Conservation (phyloP, 2,113 vertebrate genomes). For the Delphinus delphis region DNA sequence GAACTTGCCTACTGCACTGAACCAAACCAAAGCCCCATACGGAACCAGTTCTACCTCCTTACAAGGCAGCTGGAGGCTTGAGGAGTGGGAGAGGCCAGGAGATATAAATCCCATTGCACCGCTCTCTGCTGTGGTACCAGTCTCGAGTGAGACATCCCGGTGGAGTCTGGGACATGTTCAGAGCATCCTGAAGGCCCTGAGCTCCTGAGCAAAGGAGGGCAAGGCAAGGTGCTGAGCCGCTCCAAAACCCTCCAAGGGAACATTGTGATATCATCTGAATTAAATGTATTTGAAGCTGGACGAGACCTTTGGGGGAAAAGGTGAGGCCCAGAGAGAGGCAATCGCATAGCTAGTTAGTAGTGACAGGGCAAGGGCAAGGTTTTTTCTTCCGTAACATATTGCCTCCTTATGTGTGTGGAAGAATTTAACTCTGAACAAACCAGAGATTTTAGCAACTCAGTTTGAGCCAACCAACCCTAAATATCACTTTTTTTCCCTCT, state of each 20-base stretch:
- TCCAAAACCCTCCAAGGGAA: background rate
- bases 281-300: conserved; percentile 40
- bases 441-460: conserved; percentile 32
- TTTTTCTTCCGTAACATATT: background rate
- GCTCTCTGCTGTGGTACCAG: background rate
- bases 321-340: background rate
- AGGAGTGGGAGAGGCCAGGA: background rate
- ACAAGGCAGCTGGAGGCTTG: background rate
- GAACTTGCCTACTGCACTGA: background rate
- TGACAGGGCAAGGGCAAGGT: background rate
- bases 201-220: background rate
- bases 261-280: background rate
- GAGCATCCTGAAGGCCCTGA: background rate
- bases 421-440: conserved; percentile 39
- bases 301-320: background rate
- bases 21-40: background rate
- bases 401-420: background rate
- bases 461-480: conserved; percentile 12
- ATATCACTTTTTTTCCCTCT: background rate
- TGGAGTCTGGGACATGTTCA: background rate
- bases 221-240: background rate
- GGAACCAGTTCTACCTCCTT: background rate
- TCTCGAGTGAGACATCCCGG: background rate
- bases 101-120: background rate
- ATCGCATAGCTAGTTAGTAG: background rate